phyloP scores from a whole-genome alignment of 2,797 vertebrate genomes.

The Sebastes dallii region DNA sequence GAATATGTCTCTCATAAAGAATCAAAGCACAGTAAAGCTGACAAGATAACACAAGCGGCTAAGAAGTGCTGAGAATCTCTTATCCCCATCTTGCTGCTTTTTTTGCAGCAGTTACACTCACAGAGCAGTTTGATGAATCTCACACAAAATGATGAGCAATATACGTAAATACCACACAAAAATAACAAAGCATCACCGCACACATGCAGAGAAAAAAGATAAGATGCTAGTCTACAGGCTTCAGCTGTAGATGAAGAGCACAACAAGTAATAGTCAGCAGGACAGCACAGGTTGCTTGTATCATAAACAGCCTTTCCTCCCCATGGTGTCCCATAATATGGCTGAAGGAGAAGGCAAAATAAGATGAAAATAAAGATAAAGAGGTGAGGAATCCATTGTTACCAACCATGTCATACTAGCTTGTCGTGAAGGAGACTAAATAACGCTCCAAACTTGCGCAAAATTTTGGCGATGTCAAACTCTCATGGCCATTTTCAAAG shows the following conservation, averaged over 20 bases:
- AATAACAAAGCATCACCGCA: background rate
- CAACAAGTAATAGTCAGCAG: background rate
- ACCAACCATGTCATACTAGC: background rate
- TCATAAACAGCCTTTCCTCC: slow-evolving; percentile 3
- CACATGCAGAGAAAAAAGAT: background rate
- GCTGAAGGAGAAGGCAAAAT: background rate
- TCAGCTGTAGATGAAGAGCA: background rate
- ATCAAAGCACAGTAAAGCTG: background rate
- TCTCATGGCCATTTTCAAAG: too few relatives aligned
- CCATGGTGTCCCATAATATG: background rate
- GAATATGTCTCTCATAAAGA: background rate
- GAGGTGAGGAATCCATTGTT: too few relatives aligned
- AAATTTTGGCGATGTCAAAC: too few relatives aligned
- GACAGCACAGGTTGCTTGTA: background rate
- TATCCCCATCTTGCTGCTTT: slow-evolving; percentile 43
- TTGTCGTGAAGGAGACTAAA: too few relatives aligned
- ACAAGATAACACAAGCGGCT: background rate
- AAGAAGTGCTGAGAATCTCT: slow-evolving; percentile 47
- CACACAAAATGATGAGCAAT: background rate
- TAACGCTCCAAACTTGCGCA: too few relatives aligned
- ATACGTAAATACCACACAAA: background rate
- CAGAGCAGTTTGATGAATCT: background rate
- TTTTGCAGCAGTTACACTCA: slow-evolving; percentile 46
- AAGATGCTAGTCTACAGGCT: background rate
- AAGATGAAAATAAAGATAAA: slow-evolving; percentile 1